These are phyloP conservation scores for Ecliptopera silaceata DNA, from an alignment of 2,888 invertebrate species.

Conservation along the genomic window DNA sequence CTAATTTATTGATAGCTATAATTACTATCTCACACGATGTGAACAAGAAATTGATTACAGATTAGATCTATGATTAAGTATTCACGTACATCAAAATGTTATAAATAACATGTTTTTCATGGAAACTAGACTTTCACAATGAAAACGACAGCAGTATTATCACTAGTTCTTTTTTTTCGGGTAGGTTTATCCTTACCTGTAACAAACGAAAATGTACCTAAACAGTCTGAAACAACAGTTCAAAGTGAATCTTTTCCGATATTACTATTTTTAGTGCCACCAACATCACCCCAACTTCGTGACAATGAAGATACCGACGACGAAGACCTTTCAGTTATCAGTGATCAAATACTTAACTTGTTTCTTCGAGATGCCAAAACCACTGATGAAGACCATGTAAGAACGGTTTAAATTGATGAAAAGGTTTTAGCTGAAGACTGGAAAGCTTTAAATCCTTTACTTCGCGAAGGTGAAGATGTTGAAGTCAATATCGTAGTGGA, in stretches of 20 bases:
- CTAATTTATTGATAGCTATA: constrained; percentile 6
- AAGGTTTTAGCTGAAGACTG: constrained; percentile 5
- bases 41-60: neutral
- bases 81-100: constrained; percentile 8
- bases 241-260: constrained; percentile 21
- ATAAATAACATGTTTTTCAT: constrained; percentile 24
- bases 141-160: constrained; percentile 27
- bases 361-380: constrained; percentile 13
- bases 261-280: constrained; percentile 21
- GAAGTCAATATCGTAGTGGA: constrained; percentile 1
- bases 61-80: neutral
- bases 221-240: constrained; percentile 3
- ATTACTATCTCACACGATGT: constrained; percentile 11
- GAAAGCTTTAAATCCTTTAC: constrained; percentile 5
- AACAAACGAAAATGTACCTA: constrained; percentile 9
- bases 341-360: constrained; percentile 7
- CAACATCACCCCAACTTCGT: constrained; percentile 13
- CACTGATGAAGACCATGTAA: neutral
- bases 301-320: constrained; percentile 10
- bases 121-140: constrained; percentile 23
- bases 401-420: neutral
- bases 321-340: constrained; percentile 9
- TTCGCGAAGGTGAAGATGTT: constrained; percentile 1
- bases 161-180: constrained; percentile 13
- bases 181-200: constrained; percentile 10